Conservation (phyloP, 2,888 invertebrate species). For the Chrysina gloriosa region DNA sequence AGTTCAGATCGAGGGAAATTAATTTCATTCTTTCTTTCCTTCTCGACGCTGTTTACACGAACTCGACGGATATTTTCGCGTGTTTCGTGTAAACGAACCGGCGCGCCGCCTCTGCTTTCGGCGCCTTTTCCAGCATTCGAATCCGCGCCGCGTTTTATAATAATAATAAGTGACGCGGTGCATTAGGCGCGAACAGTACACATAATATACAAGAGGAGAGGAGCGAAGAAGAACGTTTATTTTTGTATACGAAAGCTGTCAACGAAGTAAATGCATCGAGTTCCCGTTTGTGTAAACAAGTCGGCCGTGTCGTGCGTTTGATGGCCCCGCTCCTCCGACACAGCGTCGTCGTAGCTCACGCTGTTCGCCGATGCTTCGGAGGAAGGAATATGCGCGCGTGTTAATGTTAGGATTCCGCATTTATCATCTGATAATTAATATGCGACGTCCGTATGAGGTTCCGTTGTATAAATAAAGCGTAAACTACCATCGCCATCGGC, state of each 20-base stretch:
- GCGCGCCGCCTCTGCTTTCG: neutral
- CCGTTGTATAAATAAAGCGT: conserved; percentile 35
- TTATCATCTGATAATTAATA: conserved; percentile 45
- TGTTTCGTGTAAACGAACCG: neutral
- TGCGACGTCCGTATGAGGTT: conserved; percentile 34
- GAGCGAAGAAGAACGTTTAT: conserved; percentile 47
- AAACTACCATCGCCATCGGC: neutral
- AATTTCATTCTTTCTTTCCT: neutral
- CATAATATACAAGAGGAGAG: conserved; percentile 16
- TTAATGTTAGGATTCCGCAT: conserved; percentile 39
- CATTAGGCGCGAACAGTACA: conserved; percentile 21
- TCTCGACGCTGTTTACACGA: neutral
- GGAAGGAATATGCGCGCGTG: conserved; percentile 23
- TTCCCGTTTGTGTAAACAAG: conserved; percentile 50
- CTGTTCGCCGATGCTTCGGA: neutral
- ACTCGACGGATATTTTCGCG: neutral
- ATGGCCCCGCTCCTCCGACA: conserved; percentile 10
- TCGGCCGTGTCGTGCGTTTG: conserved; percentile 34
- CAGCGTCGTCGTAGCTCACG: neutral
- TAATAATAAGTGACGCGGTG: conserved; percentile 26
- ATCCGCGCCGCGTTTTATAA: neutral
- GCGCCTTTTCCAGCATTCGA: neutral
- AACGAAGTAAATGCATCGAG: conserved; percentile 54
- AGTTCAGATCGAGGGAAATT: neutral
- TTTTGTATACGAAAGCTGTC: conserved; percentile 53